phyloP scores from a whole-genome alignment of 2,888 invertebrate species.

The Sturmia bella region DNA sequence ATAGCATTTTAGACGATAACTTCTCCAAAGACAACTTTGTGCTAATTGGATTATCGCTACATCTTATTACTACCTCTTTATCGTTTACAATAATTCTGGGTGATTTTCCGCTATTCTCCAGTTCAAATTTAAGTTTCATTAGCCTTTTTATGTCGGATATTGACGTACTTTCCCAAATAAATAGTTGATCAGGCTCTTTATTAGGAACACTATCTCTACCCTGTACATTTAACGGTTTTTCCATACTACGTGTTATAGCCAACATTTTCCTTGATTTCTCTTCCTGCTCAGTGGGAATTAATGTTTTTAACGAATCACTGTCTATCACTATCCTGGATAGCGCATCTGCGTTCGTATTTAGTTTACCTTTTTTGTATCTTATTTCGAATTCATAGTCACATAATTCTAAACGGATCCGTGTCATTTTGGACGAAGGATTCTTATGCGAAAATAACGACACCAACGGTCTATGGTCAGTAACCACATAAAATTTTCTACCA shows the following conservation, averaged over 20 bases:
- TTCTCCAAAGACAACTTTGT: no score
- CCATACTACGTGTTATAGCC: background rate
- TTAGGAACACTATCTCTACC: background rate
- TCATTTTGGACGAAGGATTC: background rate
- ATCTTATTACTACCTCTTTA: no score
- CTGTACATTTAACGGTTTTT: background rate
- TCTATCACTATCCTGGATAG: background rate
- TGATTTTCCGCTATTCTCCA: background rate
- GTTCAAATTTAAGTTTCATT: background rate
- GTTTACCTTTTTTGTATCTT: background rate
- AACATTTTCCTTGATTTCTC: background rate
- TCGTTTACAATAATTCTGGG: no score
- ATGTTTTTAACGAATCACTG: slow-evolving; percentile 6
- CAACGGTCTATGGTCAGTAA: background rate
- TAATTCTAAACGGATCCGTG: background rate
- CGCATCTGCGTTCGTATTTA: background rate
- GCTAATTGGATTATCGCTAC: no score
- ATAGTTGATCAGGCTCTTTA: background rate
- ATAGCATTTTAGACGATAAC: no score
- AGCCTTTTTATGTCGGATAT: background rate
- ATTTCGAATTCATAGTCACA: slow-evolving; percentile 2
- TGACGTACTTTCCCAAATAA: background rate
- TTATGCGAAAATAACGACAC: background rate
- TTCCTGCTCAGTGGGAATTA: background rate
- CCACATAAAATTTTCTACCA: slow-evolving; percentile 4